Evolutionary conservation across 2,113 vertebrate species (phyloP), one percentile per base, ranked within the genome.

Genomic region (Charina bottae): DNA sequence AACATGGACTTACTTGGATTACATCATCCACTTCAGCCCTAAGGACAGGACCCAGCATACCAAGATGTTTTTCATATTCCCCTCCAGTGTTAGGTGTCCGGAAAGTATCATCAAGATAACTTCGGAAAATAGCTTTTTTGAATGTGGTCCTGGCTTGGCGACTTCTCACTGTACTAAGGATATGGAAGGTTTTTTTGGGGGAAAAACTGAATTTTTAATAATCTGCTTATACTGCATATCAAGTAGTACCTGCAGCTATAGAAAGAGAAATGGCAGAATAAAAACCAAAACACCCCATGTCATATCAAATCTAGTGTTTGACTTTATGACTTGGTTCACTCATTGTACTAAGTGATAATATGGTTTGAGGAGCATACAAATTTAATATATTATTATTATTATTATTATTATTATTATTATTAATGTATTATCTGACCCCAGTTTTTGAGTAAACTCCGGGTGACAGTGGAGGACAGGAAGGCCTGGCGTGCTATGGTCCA

Each of bases 21-120:
- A 97, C 98, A 89, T 99, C 98, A 0, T 97, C 98, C 92, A 99
- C 98, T 95, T 99, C 99, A 4, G 99, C 99, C 94, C 97, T 98
- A 89, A 99, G 99, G 60, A 99, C 83, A 1, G 99, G 99, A 6
- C 99, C 99, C 56, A 99, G 97, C 94, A 99, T 98, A 53, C 99
- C 99, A 5, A 99, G 98, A 90, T 99, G 99, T 89, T 99, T 98
- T 33, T 98, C 97, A 6, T 98, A 95, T 94, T 99, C 99, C 0
- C 98, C 98, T 11, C 92, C 97, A 88, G 97, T 95, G 46, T 98
- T 97, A 28, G 96, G 98, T 15, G 91, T 97, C 0, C 78, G 98
- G 93, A 99, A 99, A 62, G 97, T 97, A 28, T 97, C 97, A 87
- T 99, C 99, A 60, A 98, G 94, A 90, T 99, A 99, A 91, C 98